Evolutionary conservation across 2,888 invertebrate genomes (phyloP).

Genomic region (Parochlus steinenii): DNA sequence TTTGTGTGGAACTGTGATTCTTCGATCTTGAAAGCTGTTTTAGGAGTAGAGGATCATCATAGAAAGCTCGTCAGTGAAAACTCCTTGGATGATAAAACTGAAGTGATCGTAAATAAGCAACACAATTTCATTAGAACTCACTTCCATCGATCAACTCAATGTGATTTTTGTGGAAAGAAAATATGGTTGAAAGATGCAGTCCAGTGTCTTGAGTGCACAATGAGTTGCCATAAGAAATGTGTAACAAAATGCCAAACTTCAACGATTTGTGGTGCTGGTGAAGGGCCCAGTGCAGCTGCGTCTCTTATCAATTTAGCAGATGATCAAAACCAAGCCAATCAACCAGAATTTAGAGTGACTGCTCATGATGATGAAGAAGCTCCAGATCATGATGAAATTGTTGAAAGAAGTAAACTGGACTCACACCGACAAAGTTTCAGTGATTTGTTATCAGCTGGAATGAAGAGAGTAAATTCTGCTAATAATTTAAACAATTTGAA

Average conservation of each 20-base stretch:
- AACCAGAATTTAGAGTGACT: slow-evolving; percentile 32
- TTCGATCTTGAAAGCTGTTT: slow-evolving; percentile 1
- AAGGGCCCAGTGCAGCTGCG: slow-evolving; percentile 18
- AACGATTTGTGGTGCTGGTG: slow-evolving; percentile 40
- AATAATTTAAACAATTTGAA: slow-evolving; percentile 38
- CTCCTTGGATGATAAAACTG: slow-evolving; percentile 16
- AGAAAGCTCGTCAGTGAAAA: slow-evolving; percentile 13
- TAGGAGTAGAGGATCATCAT: not conserved
- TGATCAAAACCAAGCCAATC: slow-evolving; percentile 17
- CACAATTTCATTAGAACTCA: slow-evolving; percentile 78
- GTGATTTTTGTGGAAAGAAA: slow-evolving; percentile 90
- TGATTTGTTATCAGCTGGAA: slow-evolving; percentile 33
- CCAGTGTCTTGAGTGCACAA: slow-evolving; percentile 73
- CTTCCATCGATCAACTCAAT: slow-evolving; percentile 77
- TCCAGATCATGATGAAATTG: slow-evolving; percentile 18
- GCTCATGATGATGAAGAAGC: slow-evolving; percentile 17
- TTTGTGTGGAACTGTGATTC: slow-evolving; percentile 68
- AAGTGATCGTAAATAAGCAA: slow-evolving; percentile 15
- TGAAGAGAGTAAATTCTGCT: slow-evolving; percentile 55
- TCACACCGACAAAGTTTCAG: slow-evolving; percentile 27
- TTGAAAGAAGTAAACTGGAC: slow-evolving; percentile 15
- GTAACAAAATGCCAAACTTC: slow-evolving; percentile 67
- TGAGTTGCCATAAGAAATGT: slow-evolving; percentile 94
- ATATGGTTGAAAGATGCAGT: slow-evolving; percentile 96
- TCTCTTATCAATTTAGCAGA: slow-evolving; percentile 12